Evolutionary conservation across 2,113 vertebrate genomes (phyloP).

Genomic region (Physeter macrocephalus): DNA sequence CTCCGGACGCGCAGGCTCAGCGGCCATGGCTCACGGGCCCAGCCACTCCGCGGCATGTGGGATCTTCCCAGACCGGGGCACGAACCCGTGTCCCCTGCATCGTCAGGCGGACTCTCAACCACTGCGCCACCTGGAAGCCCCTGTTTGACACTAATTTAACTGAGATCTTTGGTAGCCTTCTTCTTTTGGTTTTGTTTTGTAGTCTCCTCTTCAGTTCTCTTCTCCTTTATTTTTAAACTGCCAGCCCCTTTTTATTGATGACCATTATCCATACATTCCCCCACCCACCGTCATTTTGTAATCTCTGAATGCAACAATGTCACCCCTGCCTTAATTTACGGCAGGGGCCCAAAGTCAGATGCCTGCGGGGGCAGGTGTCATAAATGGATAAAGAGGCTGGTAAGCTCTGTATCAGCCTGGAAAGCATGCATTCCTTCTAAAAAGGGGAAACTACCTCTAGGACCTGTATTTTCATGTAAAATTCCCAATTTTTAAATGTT

Average conservation of each 20-base stretch:
- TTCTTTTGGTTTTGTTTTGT: neutral
- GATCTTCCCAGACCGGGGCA: no score
- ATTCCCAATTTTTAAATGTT: neutral
- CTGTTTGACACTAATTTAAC: neutral
- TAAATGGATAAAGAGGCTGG: neutral
- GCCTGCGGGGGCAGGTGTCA: neutral
- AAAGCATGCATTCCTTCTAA: neutral
- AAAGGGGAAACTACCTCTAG: neutral
- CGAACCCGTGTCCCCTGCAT: no score
- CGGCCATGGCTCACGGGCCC: no score
- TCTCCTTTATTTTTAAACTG: neutral
- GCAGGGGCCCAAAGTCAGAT: neutral
- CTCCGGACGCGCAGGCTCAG: no score
- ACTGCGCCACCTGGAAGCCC: no score
- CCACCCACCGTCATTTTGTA: neutral
- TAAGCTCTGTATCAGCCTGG: neutral
- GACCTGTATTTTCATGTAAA: neutral
- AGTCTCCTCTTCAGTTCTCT: neutral
- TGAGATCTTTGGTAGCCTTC: neutral
- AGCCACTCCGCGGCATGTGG: no score
- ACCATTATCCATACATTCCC: neutral
- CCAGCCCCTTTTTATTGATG: neutral
- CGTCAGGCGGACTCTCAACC: no score
- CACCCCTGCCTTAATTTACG: neutral
- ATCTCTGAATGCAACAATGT: neutral